Conservation (phyloP, 2,797 vertebrate genomes). For the Hylomyscus alleni region DNA sequence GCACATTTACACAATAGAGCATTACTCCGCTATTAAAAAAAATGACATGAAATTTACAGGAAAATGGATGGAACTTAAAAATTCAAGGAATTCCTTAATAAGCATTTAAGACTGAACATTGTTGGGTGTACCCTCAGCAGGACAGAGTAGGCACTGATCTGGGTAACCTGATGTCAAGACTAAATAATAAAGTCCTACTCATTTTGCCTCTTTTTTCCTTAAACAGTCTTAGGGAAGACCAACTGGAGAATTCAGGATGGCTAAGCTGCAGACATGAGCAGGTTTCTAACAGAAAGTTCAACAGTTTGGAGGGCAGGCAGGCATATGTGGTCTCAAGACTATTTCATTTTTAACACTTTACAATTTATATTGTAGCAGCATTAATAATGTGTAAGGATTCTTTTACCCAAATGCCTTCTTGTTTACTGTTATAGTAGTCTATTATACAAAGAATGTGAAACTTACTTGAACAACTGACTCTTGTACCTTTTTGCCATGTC, state of each 20-base stretch:
- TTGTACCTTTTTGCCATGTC: neutral
- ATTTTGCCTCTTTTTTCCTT: neutral
- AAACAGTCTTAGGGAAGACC: neutral
- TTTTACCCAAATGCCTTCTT: neutral
- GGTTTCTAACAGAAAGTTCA: neutral
- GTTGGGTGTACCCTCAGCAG: neutral
- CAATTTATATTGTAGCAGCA: neutral
- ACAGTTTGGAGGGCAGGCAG: no score
- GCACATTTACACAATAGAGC: neutral
- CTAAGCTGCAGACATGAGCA: neutral
- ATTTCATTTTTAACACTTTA: neutral
- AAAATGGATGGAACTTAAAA: neutral
- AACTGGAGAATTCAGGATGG: neutral
- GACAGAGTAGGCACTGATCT: no score
- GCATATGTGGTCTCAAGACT: neutral
- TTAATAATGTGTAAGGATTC: no score
- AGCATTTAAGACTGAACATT: neutral
- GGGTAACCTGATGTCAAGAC: neutral
- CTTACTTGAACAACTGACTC: neutral
- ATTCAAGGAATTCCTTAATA: neutral
- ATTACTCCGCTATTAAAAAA: neutral
- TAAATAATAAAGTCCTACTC: neutral
- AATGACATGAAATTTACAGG: neutral
- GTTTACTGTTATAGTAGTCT: neutral
- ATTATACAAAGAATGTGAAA: neutral